Percentiles rank a stretch among this genome's conserved stretches.
Conservation (phyloP, 2,888 invertebrate species). For the Philereme vetulata region DNA sequence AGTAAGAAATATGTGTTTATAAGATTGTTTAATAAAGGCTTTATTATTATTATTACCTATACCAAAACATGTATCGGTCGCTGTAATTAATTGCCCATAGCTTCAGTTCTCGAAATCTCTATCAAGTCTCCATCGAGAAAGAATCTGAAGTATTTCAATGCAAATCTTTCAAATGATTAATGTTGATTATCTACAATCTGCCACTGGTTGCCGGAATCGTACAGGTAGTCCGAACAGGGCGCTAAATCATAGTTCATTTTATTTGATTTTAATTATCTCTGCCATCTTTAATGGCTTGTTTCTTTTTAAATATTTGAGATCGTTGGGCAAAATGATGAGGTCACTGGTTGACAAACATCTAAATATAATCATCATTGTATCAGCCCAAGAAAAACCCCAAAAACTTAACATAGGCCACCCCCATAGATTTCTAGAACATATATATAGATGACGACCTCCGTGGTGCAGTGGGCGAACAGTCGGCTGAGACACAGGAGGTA, state of each 20-base stretch:
- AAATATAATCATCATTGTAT: no score
- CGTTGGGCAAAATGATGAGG: slow-evolving; percentile 6
- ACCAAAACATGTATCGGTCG: background rate
- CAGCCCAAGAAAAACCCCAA: no score
- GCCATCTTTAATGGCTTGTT: slow-evolving; percentile 14
- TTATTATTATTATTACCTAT: no score
- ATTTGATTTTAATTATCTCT: slow-evolving; percentile 27
- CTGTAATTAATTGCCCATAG: slow-evolving; percentile 31
- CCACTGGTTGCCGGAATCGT: slow-evolving; percentile 72
- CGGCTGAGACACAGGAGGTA: no score
- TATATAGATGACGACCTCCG: no score
- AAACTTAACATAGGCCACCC: no score
- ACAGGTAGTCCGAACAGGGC: slow-evolving; percentile 59
- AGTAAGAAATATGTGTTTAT: no score
- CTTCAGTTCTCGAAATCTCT: slow-evolving; percentile 56
- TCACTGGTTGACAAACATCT: background rate
- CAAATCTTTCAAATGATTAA: slow-evolving; percentile 70
- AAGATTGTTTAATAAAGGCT: no score
- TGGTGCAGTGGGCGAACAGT: no score
- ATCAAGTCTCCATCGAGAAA: slow-evolving; percentile 58
- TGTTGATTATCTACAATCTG: slow-evolving; percentile 75
- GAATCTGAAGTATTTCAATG: slow-evolving; percentile 63
- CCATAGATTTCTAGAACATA: no score
- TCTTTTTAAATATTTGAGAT: slow-evolving; percentile 15
- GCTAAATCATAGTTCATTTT: slow-evolving; percentile 36